Base-by-base conservation (phyloP, 2,888 invertebrate genomes). In the Plutella xylostella region DNA sequence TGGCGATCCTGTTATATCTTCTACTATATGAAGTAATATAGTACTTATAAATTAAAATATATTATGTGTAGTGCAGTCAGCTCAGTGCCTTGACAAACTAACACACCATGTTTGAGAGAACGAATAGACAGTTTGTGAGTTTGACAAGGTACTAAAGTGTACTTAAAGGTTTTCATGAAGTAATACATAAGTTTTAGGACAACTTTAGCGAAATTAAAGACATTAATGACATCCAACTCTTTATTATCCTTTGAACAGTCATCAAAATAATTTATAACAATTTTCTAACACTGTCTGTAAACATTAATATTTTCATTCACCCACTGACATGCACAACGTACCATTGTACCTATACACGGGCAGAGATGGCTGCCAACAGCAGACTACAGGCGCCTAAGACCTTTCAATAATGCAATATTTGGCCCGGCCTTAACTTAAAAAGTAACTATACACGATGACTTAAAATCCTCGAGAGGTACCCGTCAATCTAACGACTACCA, bases 221-320 rank as follows among this genome's bases (percentile, higher is more conserved):
- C 39, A 17, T 25, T 62, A 61, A 40, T 83, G 84, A 85, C 85
- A 85, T 85, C 84, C 85, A 85, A 84, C 84, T 85, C 84, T 85
- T 85, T 85, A 85, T 85, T 85, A 83, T 84, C 78, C 70, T 84
- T 85, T 79, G 83, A 85, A 85, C 85, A 85, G 84, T 85, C 85
- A 85, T 85, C 84, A 85, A 85, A 85, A 85, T 85, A 85, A 85
- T 85, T 85, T 85, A 85, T 84, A 85, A 85, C 85, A 83, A 85
- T 82, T 85, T 84, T 83, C 83, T 82, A 82, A 83, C 82, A 83
- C 82, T 83, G 83, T 78, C 74, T 77, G 77, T 79, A 72, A 80
- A 80, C 79, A 83, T 80, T 72, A 73, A 77, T 76, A 72, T 68
- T 70, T 46, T 68, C 78, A 80, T 73, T 77, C 80, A 78, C 71